Evolutionary conservation across 2,888 invertebrate species (phyloP).

Genomic region (Yponomeuta cagnagella): DNA sequence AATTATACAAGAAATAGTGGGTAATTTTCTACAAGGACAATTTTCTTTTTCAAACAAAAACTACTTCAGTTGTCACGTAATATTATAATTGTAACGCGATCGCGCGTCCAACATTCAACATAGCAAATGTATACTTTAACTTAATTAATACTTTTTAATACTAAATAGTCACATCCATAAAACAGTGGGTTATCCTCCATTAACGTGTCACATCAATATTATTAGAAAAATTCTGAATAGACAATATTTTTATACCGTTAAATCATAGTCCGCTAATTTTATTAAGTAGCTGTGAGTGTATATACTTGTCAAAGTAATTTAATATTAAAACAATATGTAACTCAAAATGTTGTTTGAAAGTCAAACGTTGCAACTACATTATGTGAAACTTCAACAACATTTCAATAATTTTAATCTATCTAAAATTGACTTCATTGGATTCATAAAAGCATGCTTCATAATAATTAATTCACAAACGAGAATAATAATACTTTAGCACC

Average conservation of each 20-base stretch:
- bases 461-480: neutral
- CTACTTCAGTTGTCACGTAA: conserved; percentile 12
- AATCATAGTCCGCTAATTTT: neutral
- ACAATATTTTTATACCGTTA: neutral
- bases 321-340: too few species aligned
- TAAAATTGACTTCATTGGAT: neutral
- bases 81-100: conserved; percentile 8
- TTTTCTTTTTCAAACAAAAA: conserved; percentile 23
- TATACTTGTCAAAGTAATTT: neutral
- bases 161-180: conserved; percentile 53
- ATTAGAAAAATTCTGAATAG: neutral
- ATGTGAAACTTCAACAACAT: neutral
- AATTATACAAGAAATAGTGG: conserved; percentile 13
- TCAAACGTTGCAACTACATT: too few species aligned
- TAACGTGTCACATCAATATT: neutral
- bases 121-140: conserved; percentile 6
- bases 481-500: neutral
- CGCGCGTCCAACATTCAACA: conserved; percentile 9
- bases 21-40: conserved; percentile 28
- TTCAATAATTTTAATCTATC: neutral
- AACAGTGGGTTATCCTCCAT: neutral
- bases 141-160: conserved; percentile 15
- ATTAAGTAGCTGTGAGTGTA: neutral
- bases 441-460: neutral
- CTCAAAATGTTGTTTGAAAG: too few species aligned